Evolutionary conservation across 2,113 vertebrate genomes (phyloP).

Genomic region (Labeo catla): DNA sequence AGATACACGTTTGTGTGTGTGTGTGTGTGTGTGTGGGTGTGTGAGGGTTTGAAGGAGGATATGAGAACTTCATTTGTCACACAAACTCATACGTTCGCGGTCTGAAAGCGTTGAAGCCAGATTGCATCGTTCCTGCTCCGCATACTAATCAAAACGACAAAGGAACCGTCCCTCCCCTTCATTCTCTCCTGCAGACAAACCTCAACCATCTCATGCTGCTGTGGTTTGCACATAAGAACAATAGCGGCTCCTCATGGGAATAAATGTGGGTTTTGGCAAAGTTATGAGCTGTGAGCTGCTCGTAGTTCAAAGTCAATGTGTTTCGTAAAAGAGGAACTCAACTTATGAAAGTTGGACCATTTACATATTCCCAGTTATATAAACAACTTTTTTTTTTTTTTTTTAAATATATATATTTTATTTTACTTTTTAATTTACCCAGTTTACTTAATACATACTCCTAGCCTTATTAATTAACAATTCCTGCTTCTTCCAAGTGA

Average conservation of each 20-base stretch:
- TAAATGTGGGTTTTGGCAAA: not conserved
- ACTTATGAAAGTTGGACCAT: not conserved
- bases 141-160: conserved; percentile 49
- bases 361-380: not conserved
- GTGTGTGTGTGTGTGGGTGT: not conserved
- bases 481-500: not conserved
- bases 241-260: not conserved
- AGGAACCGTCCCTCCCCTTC: conserved; percentile 7
- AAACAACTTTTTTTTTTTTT: not conserved
- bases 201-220: not conserved
- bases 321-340: not conserved
- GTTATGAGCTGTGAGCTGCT: not conserved
- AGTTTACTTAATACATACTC: no score
- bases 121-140: conserved; percentile 23
- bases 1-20: not conserved
- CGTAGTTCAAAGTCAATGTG: not conserved
- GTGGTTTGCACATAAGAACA: not conserved
- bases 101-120: not conserved
- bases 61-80: not conserved
- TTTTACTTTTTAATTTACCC: no score
- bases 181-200: conserved; percentile 9
- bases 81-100: not conserved
- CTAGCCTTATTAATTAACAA: no score
- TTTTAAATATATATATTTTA: not conserved
- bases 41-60: not conserved